Conservation (phyloP, 2,888 invertebrate genomes). For the Spodoptera picta region DNA sequence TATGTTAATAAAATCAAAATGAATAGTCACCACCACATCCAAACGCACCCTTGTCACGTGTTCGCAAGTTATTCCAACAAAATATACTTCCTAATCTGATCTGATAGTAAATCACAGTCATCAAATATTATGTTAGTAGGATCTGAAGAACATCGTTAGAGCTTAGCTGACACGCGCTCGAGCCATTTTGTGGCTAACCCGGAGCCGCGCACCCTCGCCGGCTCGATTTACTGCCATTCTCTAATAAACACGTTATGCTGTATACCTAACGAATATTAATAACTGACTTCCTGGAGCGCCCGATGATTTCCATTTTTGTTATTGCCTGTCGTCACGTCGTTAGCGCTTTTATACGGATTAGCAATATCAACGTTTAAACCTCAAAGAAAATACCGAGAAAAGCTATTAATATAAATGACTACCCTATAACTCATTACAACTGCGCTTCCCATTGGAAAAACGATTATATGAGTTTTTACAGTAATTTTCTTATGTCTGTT, state of each 20-base stretch:
- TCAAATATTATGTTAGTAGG: constrained; percentile 74
- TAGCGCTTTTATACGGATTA: constrained; percentile 64
- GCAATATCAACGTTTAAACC: constrained; percentile 48
- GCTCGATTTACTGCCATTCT: constrained; percentile 77
- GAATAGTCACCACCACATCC: constrained; percentile 21
- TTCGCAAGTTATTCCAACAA: constrained; percentile 51
- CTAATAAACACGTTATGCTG: constrained; percentile 85
- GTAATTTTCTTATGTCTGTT: constrained; percentile 53
- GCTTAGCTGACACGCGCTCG: constrained; percentile 80
- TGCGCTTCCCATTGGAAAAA: constrained; percentile 31
- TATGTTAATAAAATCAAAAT: constrained; percentile 25
- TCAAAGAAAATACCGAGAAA: constrained; percentile 9
- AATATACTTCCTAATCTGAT: constrained; percentile 68
- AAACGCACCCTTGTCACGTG: constrained; percentile 47
- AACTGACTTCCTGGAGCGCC: constrained; percentile 73
- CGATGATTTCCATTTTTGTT: constrained; percentile 77
- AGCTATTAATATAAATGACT: constrained; percentile 26
- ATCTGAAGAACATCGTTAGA: constrained; percentile 81
- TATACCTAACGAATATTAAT: constrained; percentile 85
- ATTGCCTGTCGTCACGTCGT: constrained; percentile 73
- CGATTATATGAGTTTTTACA: constrained; percentile 28
- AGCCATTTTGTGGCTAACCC: constrained; percentile 79
- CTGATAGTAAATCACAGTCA: constrained; percentile 82
- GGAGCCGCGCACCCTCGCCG: constrained; percentile 57
- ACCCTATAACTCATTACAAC: constrained; percentile 8